Percentiles rank a stretch among this genome's conserved stretches.
phyloP scores from a whole-genome alignment of 2,888 invertebrate genomes.

The Eretmocerus hayati region DNA sequence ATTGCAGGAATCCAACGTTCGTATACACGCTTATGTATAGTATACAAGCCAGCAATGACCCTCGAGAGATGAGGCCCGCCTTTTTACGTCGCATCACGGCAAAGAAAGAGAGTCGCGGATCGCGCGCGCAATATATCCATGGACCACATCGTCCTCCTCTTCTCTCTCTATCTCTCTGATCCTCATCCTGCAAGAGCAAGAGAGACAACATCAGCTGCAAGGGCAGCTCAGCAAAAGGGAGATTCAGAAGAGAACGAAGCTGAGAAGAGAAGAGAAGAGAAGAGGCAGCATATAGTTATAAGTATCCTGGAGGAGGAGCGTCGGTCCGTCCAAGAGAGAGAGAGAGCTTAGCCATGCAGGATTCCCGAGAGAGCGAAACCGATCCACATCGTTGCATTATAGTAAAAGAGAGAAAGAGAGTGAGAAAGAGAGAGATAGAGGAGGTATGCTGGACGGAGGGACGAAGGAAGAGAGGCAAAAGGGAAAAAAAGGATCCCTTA shows the following conservation, averaged over 20 bases:
- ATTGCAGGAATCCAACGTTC: slow-evolving; percentile 18
- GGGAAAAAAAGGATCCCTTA: slow-evolving; percentile 31
- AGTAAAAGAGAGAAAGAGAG: slow-evolving; percentile 4
- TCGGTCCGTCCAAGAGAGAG: slow-evolving; percentile 6
- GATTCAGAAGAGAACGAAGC: neutral
- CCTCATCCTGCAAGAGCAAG: too few relatives aligned
- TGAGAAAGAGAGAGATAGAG: slow-evolving; percentile 9
- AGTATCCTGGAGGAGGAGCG: slow-evolving; percentile 5
- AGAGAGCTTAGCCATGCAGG: slow-evolving; percentile 1
- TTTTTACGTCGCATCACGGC: slow-evolving; percentile 40
- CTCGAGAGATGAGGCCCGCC: slow-evolving; percentile 33
- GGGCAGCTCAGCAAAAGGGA: neutral
- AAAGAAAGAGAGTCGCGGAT: slow-evolving; percentile 21
- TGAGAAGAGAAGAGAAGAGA: slow-evolving; percentile 20
- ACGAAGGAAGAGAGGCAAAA: slow-evolving; percentile 29
- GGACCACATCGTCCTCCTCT: too few relatives aligned
- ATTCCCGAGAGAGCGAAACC: slow-evolving; percentile 6
- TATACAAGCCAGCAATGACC: slow-evolving; percentile 9
- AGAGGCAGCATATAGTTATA: slow-evolving; percentile 16
- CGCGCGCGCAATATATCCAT: neutral
- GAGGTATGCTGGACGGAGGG: slow-evolving; percentile 27
- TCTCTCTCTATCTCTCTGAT: too few relatives aligned
- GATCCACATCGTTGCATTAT: neutral
- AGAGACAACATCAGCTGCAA: neutral
- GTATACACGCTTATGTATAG: slow-evolving; percentile 24